These are phyloP conservation scores for Leptoteleia sp. DNA, from an alignment of 1,140 invertebrate species.

Conservation along the genomic window DNA sequence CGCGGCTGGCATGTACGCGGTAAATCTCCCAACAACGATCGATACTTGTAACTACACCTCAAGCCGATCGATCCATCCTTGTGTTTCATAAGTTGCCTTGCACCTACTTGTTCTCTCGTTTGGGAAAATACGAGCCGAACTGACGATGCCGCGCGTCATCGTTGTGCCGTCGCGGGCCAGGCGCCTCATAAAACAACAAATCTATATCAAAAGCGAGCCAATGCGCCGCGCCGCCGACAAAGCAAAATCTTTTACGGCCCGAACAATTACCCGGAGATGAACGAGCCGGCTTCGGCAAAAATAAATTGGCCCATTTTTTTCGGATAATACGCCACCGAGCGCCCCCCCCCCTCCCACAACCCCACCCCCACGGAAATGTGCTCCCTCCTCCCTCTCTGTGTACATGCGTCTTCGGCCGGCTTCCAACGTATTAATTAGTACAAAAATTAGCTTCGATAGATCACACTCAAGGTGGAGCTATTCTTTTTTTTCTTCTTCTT, in stretches of 20 bases:
- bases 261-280: slow-evolving; percentile 47
- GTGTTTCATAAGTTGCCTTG: slow-evolving; percentile 60
- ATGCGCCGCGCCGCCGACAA: slow-evolving; percentile 23
- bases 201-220: slow-evolving; percentile 36
- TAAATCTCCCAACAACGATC: slow-evolving; percentile 75
- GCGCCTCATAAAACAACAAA: slow-evolving; percentile 38
- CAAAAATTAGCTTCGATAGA: neutral
- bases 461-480: too few species aligned
- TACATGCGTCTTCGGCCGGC: neutral
- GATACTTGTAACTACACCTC: slow-evolving; percentile 69
- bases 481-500: too few species aligned
- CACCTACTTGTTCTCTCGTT: slow-evolving; percentile 64
- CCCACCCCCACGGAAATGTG: too few species aligned
- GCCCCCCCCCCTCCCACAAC: too few species aligned
- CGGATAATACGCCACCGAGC: slow-evolving; percentile 8
- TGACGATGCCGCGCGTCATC: slow-evolving; percentile 59
- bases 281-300: slow-evolving; percentile 33
- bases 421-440: neutral
- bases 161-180: slow-evolving; percentile 17
- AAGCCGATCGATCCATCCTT: slow-evolving; percentile 62
- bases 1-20: slow-evolving; percentile 74
- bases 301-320: slow-evolving; percentile 42
- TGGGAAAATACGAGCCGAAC: slow-evolving; percentile 47
- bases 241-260: slow-evolving; percentile 41
- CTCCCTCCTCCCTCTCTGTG: too few species aligned